Evolutionary conservation across 2,113 vertebrate genomes (phyloP).

Genomic region (Papio anubis): DNA sequence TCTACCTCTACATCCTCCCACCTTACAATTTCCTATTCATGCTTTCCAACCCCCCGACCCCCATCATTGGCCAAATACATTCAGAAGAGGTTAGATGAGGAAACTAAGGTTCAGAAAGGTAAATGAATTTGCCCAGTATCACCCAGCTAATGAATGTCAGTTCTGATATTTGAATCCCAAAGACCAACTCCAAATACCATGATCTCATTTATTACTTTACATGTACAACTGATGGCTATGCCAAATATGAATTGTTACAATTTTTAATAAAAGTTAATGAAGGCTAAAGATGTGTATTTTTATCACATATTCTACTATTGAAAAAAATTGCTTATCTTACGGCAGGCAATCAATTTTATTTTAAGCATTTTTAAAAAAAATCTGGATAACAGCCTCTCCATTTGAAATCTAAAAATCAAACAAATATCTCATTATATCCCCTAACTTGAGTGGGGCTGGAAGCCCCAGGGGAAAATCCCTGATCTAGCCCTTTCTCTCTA

Average conservation of each 20-base stretch:
- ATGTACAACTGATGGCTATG: background rate
- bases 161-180: constrained; percentile 6
- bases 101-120: background rate
- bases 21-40: background rate
- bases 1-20: background rate
- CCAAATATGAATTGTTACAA: background rate
- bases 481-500: background rate
- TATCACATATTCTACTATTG: background rate
- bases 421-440: background rate
- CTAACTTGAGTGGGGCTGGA: background rate
- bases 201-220: constrained; percentile 17
- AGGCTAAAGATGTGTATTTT: background rate
- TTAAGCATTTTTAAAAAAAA: background rate
- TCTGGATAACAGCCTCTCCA: background rate
- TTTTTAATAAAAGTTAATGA: background rate
- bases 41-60: background rate
- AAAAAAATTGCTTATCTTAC: background rate
- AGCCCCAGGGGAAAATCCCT: background rate
- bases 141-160: background rate
- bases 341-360: background rate
- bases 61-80: background rate
- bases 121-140: background rate
- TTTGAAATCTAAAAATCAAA: background rate
- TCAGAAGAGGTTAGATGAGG: background rate
- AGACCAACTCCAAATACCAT: background rate